Conservation (phyloP, 2,113 vertebrate species). For the Psophia crepitans region DNA sequence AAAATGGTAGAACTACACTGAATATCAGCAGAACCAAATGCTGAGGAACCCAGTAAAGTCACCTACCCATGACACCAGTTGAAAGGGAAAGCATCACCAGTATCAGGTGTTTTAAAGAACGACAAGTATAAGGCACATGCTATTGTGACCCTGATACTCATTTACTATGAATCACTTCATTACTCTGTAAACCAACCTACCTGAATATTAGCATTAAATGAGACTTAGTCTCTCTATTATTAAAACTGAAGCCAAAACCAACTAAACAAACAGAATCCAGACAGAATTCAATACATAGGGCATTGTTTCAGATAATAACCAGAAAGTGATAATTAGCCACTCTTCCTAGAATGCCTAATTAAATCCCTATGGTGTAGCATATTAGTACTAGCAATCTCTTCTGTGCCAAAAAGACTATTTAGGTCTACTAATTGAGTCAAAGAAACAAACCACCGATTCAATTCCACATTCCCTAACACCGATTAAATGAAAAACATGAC, state of each 20-base stretch:
- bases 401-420: background rate
- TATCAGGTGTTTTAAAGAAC: background rate
- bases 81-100: background rate
- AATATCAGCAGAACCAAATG: background rate
- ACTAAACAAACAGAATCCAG: background rate
- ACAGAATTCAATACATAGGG: background rate
- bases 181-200: background rate
- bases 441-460: background rate
- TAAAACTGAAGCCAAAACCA: background rate
- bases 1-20: background rate
- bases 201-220: background rate
- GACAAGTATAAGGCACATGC: background rate
- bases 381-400: background rate
- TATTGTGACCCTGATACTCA: background rate
- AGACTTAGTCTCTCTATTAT: background rate
- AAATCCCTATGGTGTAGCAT: background rate
- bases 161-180: background rate
- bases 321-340: background rate
- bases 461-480: background rate
- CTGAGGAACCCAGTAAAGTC: background rate
- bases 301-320: background rate
- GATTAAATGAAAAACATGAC: background rate
- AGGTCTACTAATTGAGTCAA: background rate
- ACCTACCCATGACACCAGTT: background rate
- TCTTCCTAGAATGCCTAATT: background rate